A percentile compares a stretch with the other conserved stretches of the same genome.
These are phyloP conservation scores for Hoplodrina blanda DNA, from an alignment of 2,888 invertebrate species.

Conservation along the genomic window DNA sequence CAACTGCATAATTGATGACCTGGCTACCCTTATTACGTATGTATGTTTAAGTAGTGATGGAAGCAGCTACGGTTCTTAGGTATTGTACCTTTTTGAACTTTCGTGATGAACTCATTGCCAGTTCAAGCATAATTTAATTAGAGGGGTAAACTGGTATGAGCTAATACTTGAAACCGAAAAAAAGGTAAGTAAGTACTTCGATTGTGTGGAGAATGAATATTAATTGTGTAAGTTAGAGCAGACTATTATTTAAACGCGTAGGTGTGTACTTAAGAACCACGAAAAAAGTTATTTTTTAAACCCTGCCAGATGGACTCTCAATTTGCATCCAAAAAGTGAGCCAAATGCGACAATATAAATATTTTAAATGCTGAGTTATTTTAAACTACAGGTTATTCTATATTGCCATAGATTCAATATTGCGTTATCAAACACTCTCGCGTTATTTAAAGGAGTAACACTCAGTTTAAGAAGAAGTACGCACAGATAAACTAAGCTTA, in stretches of 20 bases:
- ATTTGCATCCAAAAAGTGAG: too few species aligned
- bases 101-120: conserved; percentile 28
- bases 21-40: conserved; percentile 17
- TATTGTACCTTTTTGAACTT: conserved; percentile 22
- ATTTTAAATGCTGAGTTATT: too few species aligned
- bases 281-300: too few species aligned
- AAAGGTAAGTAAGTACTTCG: conserved; percentile 4
- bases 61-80: neutral
- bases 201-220: neutral
- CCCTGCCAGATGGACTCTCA: too few species aligned
- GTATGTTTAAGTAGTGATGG: conserved; percentile 3
- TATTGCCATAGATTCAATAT: too few species aligned
- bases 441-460: too few species aligned
- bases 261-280: too few species aligned
- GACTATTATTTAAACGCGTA: neutral
- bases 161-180: neutral
- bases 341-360: too few species aligned
- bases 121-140: conserved; percentile 29
- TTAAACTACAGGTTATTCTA: too few species aligned
- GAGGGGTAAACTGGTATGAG: conserved; percentile 18
- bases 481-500: too few species aligned
- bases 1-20: conserved; percentile 28
- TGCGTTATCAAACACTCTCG: too few species aligned
- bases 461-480: too few species aligned
- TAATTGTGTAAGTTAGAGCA: neutral